phyloP scores from a whole-genome alignment of 2,888 invertebrate genomes.

The Tuta absoluta region DNA sequence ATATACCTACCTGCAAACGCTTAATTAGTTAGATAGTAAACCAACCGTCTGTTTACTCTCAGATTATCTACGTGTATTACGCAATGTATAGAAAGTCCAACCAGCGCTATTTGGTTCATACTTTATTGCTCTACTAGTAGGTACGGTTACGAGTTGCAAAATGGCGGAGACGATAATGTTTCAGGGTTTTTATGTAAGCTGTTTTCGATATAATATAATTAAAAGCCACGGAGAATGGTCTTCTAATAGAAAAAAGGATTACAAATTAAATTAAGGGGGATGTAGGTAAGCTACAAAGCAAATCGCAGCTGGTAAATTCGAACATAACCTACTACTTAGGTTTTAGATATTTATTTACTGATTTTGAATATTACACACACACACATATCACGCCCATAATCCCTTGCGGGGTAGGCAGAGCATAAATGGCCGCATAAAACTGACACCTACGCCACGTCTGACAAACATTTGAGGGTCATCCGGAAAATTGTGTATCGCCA shows the following conservation, averaged over 20 bases:
- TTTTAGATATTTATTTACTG: no score
- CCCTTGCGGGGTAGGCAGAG: no score
- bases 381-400: no score
- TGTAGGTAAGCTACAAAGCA: no score
- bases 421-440: no score
- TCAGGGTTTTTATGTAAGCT: conserved; percentile 11
- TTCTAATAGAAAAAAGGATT: not conserved
- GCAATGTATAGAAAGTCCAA: conserved; percentile 24
- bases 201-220: not conserved
- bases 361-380: no score
- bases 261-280: no score
- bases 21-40: conserved; percentile 22
- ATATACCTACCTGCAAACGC: conserved; percentile 2
- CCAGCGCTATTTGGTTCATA: conserved; percentile 11
- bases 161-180: not conserved
- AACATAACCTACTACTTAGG: no score
- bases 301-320: no score
- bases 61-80: conserved; percentile 24
- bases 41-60: conserved; percentile 20
- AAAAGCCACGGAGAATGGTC: not conserved
- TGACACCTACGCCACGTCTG: no score
- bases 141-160: conserved; percentile 3
- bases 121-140: not conserved
- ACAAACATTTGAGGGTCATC: no score
- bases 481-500: no score